Evolutionary conservation across 2,797 vertebrate genomes (phyloP), one percentile per base, ranked within the genome.

Genomic region (Parauchenoglanis ngamensis): DNA sequence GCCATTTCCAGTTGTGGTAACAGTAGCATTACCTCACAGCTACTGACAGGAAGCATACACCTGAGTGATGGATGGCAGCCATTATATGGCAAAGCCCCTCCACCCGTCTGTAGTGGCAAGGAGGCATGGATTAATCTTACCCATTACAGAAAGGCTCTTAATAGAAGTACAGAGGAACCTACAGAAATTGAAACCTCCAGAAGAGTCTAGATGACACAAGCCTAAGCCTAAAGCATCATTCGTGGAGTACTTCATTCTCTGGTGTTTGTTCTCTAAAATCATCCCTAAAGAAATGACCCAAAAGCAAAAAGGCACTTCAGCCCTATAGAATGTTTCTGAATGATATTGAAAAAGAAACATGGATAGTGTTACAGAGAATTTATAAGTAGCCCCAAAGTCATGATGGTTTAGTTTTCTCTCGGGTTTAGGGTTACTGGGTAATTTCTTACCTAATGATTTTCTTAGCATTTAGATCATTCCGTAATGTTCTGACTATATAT

Each of bases 61-160:
- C 87, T 88, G 80, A 86, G 40, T 92, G 91, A 92, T 92, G 90
- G 88, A 92, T 91, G 90, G 81, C 84, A 86, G 85, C 91, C 88
- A 92, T 92, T 92, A 92, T 87, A 89, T 8, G 81, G 88, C 86
- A 72, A 89, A 89, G 61, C 80, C 84, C 70, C 80, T 82, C 89
- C 84, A 88, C 86, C 87, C 73, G 52, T 84, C 86, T 70, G 73
- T 81, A 83, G 80, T 87, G 88, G 86, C 87, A 88, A 77, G 81
- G 57, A 90, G 85, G 87, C 88, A 89, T 76, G 89, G 89, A 92
- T 92, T 90, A 89, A 91, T 91, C 89, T 89, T 85, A 86, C 68
- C 88, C 84, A 90, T 89, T 91, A 90, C 88, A 85, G 84, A 72
- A 86, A 84, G 88, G 70, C 85, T 90, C 89, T 89, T 88, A 89